phyloP scores from a whole-genome alignment of 2,888 invertebrate species.

The Cataglyphis cursor region DNA sequence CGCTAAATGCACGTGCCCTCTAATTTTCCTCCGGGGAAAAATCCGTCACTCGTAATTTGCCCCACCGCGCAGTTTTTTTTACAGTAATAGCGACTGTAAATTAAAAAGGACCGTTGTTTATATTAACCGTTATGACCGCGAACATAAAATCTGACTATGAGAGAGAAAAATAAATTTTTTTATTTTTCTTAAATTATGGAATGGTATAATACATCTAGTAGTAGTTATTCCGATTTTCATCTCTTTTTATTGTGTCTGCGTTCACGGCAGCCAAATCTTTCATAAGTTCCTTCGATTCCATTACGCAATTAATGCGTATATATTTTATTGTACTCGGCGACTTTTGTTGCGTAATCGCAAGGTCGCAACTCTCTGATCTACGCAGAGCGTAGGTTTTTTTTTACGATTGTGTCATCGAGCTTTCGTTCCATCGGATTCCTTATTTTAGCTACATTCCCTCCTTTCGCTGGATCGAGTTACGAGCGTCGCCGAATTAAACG shows the following conservation, averaged over 20 bases:
- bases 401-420: neutral
- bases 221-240: neutral
- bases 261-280: neutral
- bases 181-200: neutral
- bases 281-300: slow-evolving; percentile 39
- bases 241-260: neutral
- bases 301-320: slow-evolving; percentile 64
- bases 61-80: neutral
- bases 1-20: slow-evolving; percentile 6
- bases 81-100: neutral
- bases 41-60: neutral
- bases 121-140: neutral
- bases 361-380: neutral
- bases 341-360: slow-evolving; percentile 41
- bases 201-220: neutral
- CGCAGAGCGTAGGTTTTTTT: neutral
- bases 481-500: slow-evolving; percentile 15
- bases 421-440: slow-evolving; percentile 1
- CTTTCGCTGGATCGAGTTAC: neutral
- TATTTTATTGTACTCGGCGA: slow-evolving; percentile 33
- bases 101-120: neutral
- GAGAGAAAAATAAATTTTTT: neutral
- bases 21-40: neutral
- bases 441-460: neutral
- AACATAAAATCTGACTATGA: neutral